These are phyloP conservation scores for Trichacis sp. DNA, from an alignment of 2,888 invertebrate genomes.

Conservation along the genomic window DNA sequence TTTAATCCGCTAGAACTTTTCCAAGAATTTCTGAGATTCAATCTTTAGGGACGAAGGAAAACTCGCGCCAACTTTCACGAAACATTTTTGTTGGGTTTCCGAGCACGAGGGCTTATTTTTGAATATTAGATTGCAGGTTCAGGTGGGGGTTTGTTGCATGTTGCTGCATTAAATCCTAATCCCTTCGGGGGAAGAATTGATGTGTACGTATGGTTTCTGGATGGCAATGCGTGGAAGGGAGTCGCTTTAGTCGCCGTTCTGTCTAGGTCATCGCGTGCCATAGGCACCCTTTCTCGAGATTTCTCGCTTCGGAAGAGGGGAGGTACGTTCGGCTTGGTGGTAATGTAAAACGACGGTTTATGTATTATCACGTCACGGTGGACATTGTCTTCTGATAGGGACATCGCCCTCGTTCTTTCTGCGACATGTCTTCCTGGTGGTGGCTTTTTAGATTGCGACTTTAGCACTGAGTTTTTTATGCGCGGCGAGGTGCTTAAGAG, in stretches of 20 bases:
- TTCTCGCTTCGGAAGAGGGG: no score
- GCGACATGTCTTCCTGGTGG: no score
- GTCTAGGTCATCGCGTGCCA: conserved; percentile 64
- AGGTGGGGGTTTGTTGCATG: background rate
- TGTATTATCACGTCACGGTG: conserved; percentile 2
- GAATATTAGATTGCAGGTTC: conserved; percentile 3
- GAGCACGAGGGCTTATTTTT: background rate
- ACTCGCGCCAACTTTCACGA: background rate
- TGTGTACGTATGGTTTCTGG: conserved; percentile 6
- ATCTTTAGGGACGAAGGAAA: background rate
- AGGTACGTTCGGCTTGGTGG: no score
- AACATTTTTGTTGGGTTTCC: background rate
- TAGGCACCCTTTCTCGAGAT: conserved; percentile 28
- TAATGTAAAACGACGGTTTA: conserved; percentile 10
- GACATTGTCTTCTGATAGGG: conserved; percentile 4
- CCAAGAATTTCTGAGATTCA: no score
- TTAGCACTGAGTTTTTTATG: no score
- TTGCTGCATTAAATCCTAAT: conserved; percentile 7
- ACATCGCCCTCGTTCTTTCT: background rate
- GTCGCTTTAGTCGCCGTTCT: conserved; percentile 55
- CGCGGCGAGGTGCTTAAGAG: no score
- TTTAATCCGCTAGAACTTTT: no score
- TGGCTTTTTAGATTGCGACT: no score
- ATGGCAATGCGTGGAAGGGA: conserved; percentile 44
- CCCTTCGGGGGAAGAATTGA: conserved; percentile 2